phyloP scores from a whole-genome alignment of 2,797 vertebrate species.

The Coregonus suidteri region DNA sequence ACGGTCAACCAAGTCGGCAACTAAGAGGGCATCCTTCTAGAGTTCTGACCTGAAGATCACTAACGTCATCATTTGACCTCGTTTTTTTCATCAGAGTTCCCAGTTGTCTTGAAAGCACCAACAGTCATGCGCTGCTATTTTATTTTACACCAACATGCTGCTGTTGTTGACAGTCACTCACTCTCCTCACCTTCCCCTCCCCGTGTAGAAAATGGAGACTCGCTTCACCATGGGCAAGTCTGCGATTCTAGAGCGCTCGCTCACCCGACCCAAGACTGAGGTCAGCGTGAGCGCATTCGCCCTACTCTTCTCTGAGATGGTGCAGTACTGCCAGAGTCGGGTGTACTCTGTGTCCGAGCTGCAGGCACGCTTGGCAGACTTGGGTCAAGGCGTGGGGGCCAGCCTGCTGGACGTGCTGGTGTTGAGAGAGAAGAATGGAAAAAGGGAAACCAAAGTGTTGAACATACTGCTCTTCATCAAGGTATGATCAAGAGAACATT shows the following conservation, averaged over 20 bases:
- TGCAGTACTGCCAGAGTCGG: constrained; percentile 95
- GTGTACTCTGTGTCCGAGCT: constrained; percentile 94
- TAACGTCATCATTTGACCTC: too few species aligned
- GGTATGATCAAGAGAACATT: constrained; percentile 50
- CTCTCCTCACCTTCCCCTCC: too few species aligned
- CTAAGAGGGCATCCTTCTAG: too few species aligned
- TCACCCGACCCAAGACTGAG: constrained; percentile 86
- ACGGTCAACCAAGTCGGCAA: too few species aligned
- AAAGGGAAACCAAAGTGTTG: constrained; percentile 91
- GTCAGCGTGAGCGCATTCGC: constrained; percentile 90
- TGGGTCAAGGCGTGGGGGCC: constrained; percentile 89
- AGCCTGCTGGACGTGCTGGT: constrained; percentile 89
- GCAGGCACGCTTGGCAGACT: constrained; percentile 85
- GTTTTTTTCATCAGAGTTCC: too few species aligned
- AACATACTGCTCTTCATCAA: constrained; percentile 93
- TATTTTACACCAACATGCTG: background rate
- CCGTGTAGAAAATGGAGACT: constrained; percentile 80
- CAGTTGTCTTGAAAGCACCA: too few species aligned
- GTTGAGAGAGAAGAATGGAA: constrained; percentile 86
- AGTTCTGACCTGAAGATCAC: too few species aligned
- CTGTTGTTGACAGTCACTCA: background rate
- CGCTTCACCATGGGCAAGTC: constrained; percentile 94
- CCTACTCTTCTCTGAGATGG: constrained; percentile 93
- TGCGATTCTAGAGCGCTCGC: constrained; percentile 83
- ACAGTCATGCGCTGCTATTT: background rate